A percentile compares a stretch with the other conserved stretches of the same genome.
Conservation (phyloP, 2,797 vertebrate species). For the Onychomys torridus region DNA sequence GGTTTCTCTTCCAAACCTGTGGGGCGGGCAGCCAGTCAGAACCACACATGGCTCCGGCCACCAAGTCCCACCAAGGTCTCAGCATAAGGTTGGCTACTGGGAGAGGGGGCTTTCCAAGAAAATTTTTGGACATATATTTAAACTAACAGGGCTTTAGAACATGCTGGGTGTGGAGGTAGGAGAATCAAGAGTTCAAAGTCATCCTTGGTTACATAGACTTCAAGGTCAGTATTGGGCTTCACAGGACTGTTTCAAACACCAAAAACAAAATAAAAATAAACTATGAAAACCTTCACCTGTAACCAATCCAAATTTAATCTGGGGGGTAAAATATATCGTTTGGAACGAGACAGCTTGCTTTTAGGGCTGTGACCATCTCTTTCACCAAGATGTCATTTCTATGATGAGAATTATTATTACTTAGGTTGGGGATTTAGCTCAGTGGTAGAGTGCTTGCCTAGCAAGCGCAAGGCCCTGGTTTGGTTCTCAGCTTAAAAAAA, state of each 20-base stretch:
- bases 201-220: not conserved
- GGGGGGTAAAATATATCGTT: not conserved
- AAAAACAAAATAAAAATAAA: not conserved
- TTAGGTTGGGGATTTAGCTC: too few relatives aligned
- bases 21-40: not conserved
- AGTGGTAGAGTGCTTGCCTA: too few relatives aligned
- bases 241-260: not conserved
- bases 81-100: not conserved
- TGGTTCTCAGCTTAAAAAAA: too few relatives aligned
- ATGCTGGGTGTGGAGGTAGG: not conserved
- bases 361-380: not conserved
- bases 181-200: not conserved
- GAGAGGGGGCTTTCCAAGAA: not conserved
- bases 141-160: not conserved
- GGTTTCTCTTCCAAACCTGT: constrained; percentile 89
- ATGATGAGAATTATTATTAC: not conserved
- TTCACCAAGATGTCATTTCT: not conserved
- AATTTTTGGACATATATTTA: not conserved
- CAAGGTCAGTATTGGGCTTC: not conserved
- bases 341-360: not conserved
- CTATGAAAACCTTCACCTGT: not conserved
- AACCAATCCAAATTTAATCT: not conserved
- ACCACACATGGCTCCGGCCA: not conserved
- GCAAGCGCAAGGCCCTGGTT: too few relatives aligned
- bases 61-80: not conserved